Base-by-base conservation (phyloP, 2,888 invertebrate species). In the Apamea monoglypha region DNA sequence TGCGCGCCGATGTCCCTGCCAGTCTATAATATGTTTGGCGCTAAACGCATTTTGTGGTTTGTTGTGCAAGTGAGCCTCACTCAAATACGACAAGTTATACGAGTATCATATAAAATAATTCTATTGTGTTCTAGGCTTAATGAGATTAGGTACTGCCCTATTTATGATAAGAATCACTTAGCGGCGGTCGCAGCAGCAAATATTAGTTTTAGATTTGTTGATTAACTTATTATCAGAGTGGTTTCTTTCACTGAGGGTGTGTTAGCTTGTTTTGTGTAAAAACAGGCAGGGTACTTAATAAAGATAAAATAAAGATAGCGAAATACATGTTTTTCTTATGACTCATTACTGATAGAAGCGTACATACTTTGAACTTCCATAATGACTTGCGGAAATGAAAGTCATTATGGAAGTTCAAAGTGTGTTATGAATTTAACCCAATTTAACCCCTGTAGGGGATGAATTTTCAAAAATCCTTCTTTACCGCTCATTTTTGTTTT, bases 181-280 rank as follows among this genome's bases (percentile, higher is more conserved):
- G 53, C 40, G 44, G 32, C 53, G 47, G 73, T 59, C 25, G 0
- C 50, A 21, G 80, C 44, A 36, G 74, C 80, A 61, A 83, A 83
- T 83, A 83, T 84, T 83, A 56, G 70, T 14, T 75, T 36, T 63
- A 71, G 67, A 81, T 84, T 10, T 81, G 56, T n/a, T 69, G 78
- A 80, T 76, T 53, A 78, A 47, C 53, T 77, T 70, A 69, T 69
- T 85, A 85, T 82, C 80, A 21, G 18, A 56, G 80, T 84, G 56
- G 16, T 25, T 61, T 56, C 56, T 68, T 47, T 63, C n/a, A 72
- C 79, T 6, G 47, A 21, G 29, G 81, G 81, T 18, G 84, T 56
- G 80, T 44, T 10, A 6, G 53, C 25, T 61, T 67, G 53, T 36
- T 68, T n/a, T 16, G 36, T 44, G 59, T 1, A 16, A 5, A 29